A percentile compares a stretch with the other conserved stretches of the same genome.
Conservation (phyloP, 2,797 vertebrate genomes). For the Tenualosa thibaudeaui region DNA sequence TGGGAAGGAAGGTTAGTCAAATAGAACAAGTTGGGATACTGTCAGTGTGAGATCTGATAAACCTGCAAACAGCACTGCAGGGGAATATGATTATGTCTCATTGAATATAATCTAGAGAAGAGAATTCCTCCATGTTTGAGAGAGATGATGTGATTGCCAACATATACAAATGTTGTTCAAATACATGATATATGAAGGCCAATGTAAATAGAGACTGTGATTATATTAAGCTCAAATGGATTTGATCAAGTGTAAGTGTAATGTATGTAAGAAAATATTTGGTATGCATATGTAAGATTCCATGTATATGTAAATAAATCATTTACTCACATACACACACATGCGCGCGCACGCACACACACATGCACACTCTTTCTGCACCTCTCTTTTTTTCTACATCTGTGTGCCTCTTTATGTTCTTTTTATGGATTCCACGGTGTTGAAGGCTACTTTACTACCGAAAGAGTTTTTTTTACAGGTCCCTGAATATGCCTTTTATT, state of each 20-base stretch:
- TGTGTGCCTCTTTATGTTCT: conserved; percentile 46
- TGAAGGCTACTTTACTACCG: conserved; percentile 61
- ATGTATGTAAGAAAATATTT: conserved; percentile 1
- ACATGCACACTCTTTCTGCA: neutral
- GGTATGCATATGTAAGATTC: conserved; percentile 19
- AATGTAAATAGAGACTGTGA: conserved; percentile 57
- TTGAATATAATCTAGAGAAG: conserved; percentile 46
- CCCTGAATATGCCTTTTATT: conserved; percentile 74
- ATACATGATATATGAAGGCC: conserved; percentile 43
- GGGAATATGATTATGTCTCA: conserved; percentile 49
- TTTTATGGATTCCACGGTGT: conserved; percentile 69
- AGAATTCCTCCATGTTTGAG: conserved; percentile 48
- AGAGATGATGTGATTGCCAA: conserved; percentile 55
- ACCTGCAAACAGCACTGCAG: conserved; percentile 49
- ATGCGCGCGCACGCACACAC: neutral
- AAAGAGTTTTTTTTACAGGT: conserved; percentile 58
- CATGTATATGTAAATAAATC: conserved; percentile 1
- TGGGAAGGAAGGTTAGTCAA: conserved; percentile 61
- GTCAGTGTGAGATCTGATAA: conserved; percentile 58
- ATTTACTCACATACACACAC: neutral
- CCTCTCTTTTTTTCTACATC: neutral
- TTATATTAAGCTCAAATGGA: conserved; percentile 49
- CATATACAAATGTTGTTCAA: conserved; percentile 53
- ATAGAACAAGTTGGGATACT: conserved; percentile 55
- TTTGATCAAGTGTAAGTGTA: conserved; percentile 53